These are phyloP conservation scores for Aphaenogaster floridana DNA, from an alignment of 1,140 invertebrate genomes.

Conservation along the genomic window DNA sequence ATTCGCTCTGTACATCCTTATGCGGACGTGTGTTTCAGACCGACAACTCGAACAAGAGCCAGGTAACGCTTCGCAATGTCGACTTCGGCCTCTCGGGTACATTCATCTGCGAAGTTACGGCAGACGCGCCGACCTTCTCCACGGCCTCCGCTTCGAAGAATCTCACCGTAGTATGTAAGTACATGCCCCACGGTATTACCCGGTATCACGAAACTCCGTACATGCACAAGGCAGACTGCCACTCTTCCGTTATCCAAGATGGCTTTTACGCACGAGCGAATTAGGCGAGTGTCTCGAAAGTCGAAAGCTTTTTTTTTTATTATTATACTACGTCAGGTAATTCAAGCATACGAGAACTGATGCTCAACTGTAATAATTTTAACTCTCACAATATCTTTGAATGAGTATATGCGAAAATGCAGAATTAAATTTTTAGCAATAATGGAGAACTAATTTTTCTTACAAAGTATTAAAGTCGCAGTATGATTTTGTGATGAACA, in stretches of 20 bases:
- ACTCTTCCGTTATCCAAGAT: slow-evolving; percentile 6
- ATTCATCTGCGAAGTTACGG: slow-evolving; percentile 95
- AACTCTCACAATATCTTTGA: background rate
- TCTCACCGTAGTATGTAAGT: slow-evolving; percentile 93
- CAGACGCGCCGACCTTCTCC: slow-evolving; percentile 92
- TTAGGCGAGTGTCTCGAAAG: background rate
- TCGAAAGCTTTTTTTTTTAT: slow-evolving; percentile 1
- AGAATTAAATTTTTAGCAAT: background rate
- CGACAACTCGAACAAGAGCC: slow-evolving; percentile 90
- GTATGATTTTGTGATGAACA: background rate
- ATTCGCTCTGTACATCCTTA: slow-evolving; percentile 54
- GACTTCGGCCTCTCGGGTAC: slow-evolving; percentile 92
- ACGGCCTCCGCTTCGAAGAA: slow-evolving; percentile 89
- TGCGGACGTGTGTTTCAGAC: slow-evolving; percentile 87
- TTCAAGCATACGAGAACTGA: background rate
- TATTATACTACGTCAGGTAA: background rate
- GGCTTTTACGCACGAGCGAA: slow-evolving; percentile 23
- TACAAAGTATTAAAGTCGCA: background rate
- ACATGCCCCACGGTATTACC: slow-evolving; percentile 58
- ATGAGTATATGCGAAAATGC: background rate
- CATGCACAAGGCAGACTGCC: slow-evolving; percentile 21
- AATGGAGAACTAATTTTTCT: background rate
- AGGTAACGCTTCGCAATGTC: slow-evolving; percentile 91
- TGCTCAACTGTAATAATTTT: background rate
- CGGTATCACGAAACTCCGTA: slow-evolving; percentile 50